Conservation (phyloP, 2,797 vertebrate species). For the Sus cebifrons region DNA sequence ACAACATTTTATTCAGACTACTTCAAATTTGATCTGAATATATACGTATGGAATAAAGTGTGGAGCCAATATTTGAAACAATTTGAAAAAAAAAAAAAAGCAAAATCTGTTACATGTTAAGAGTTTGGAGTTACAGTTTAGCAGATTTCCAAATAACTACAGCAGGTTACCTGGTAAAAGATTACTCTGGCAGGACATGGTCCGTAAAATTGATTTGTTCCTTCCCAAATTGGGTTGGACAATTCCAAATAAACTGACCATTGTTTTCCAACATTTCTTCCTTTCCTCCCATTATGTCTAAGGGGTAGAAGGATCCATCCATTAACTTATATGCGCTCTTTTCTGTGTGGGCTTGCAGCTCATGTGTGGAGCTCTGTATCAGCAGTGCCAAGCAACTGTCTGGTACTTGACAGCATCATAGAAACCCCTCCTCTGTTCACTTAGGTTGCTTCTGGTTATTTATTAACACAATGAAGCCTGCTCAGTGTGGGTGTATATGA, state of each 20-base stretch:
- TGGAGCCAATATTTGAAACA: not conserved
- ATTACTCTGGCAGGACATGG: not conserved
- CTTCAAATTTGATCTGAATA: slow-evolving; percentile 7
- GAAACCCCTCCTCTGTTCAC: slow-evolving; percentile 82
- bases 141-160: not conserved
- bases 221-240: not conserved
- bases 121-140: not conserved
- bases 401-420: slow-evolving; percentile 86
- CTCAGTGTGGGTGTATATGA: slow-evolving; percentile 86
- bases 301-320: not conserved
- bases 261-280: not conserved
- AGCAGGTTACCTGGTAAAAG: not conserved
- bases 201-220: not conserved
- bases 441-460: slow-evolving; percentile 89
- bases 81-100: slow-evolving; percentile 38
- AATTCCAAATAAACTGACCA: not conserved
- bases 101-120: not conserved
- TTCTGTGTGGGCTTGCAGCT: slow-evolving; percentile 42
- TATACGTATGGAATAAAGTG: not conserved
- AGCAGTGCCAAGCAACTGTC: slow-evolving; percentile 83
- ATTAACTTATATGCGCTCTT: not conserved
- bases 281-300: not conserved
- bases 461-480: slow-evolving; percentile 87
- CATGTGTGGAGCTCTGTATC: slow-evolving; percentile 72
- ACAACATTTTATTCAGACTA: not conserved